phyloP scores from a whole-genome alignment of 2,113 vertebrate genomes.

The Channa argus region DNA sequence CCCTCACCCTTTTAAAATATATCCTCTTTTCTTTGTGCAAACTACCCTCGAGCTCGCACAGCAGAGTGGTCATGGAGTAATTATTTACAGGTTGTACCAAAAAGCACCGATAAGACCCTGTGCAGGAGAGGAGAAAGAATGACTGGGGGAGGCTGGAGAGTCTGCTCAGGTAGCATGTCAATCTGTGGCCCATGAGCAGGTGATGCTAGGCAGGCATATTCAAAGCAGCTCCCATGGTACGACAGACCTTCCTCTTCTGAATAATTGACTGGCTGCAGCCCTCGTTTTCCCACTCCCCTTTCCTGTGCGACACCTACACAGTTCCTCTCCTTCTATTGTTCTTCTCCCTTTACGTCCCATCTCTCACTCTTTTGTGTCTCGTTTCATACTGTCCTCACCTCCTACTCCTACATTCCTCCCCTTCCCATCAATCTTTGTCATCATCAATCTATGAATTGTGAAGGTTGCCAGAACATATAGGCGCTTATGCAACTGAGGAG shows the following conservation, averaged over 20 bases:
- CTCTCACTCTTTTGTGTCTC: conserved; percentile 20
- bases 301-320: conserved; percentile 27
- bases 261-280: conserved; percentile 68
- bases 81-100: conserved; percentile 69
- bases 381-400: conserved; percentile 6
- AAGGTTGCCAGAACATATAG: conserved; percentile 44
- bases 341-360: not conserved
- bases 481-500: conserved; percentile 39
- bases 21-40: conserved; percentile 63
- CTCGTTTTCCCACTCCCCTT: conserved; percentile 11
- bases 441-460: conserved; percentile 36
- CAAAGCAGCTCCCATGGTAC: conserved; percentile 57
- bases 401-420: conserved; percentile 15
- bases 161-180: conserved; percentile 60
- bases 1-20: conserved; percentile 59
- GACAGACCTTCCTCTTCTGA: conserved; percentile 55
- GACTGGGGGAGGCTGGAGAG: not conserved
- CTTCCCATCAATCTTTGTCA: conserved; percentile 27
- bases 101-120: conserved; percentile 58
- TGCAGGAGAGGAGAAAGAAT: conserved; percentile 12
- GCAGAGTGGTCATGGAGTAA: conserved; percentile 66
- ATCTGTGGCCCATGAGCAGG: conserved; percentile 67
- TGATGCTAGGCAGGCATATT: conserved; percentile 56
- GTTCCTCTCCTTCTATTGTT: conserved; percentile 29
- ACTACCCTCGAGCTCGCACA: conserved; percentile 53